Evolutionary conservation across 2,888 invertebrate genomes (phyloP).

Genomic region (Syrphus vitripennis): DNA sequence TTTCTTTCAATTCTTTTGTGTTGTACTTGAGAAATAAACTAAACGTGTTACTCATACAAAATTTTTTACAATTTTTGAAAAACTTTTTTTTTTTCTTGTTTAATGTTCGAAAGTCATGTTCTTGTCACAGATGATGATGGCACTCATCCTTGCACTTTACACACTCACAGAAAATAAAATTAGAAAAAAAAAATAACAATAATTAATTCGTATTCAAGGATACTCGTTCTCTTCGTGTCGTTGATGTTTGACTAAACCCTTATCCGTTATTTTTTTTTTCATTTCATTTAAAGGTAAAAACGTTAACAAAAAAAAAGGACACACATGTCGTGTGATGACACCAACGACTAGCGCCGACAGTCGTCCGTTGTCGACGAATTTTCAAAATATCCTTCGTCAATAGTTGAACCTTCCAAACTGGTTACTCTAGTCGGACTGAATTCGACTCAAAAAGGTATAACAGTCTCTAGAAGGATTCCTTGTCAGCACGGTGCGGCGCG

Average conservation of each 20-base stretch:
- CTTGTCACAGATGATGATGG: slow-evolving; percentile 28
- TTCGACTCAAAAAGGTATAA: slow-evolving; percentile 63
- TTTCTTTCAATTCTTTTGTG: not conserved
- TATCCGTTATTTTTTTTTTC: slow-evolving; percentile 20
- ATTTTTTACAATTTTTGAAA: slow-evolving; percentile 29
- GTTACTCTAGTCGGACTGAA: slow-evolving; percentile 72
- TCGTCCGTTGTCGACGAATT: slow-evolving; percentile 81
- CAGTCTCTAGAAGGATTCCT: slow-evolving; percentile 65
- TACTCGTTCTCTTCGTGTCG: slow-evolving; percentile 15
- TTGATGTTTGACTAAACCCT: slow-evolving; percentile 51
- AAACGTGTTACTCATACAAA: slow-evolving; percentile 4
- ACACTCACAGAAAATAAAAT: slow-evolving; percentile 27
- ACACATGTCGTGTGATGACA: slow-evolving; percentile 29
- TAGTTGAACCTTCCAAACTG: slow-evolving; percentile 72
- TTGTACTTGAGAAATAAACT: not conserved
- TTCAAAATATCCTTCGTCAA: slow-evolving; percentile 30
- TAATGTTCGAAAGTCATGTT: slow-evolving; percentile 8
- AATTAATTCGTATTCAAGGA: slow-evolving; percentile 65
- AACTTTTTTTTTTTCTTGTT: too few relatives aligned
- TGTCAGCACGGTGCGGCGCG: too few relatives aligned
- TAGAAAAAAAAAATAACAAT: not conserved
- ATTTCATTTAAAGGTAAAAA: not conserved
- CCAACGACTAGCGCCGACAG: not conserved
- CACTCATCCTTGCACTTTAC: slow-evolving; percentile 44
- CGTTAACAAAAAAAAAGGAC: slow-evolving; percentile 1